Conservation (phyloP, 2,888 invertebrate species). For the Gastrophysa polygoni region DNA sequence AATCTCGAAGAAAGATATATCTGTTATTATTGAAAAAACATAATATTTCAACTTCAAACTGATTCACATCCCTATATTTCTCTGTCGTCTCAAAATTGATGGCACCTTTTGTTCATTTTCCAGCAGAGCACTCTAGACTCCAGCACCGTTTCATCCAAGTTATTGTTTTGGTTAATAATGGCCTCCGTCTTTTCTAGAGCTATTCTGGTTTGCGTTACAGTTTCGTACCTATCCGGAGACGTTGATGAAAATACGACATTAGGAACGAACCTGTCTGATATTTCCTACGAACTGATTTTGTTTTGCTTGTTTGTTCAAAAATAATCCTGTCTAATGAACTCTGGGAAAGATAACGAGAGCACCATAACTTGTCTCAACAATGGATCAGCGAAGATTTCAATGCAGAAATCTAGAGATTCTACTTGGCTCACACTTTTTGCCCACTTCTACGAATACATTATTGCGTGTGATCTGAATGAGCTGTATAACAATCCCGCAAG, state of each 20-base stretch:
- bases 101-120: conserved; percentile 1
- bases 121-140: not conserved
- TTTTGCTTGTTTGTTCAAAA: too few species aligned
- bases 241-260: not conserved
- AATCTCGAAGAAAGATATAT: not conserved
- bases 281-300: too few species aligned
- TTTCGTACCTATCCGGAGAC: not conserved
- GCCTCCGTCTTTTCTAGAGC: not conserved
- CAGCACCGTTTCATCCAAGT: not conserved
- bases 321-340: too few species aligned
- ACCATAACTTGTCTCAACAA: too few species aligned
- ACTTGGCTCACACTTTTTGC: too few species aligned
- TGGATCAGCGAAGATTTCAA: too few species aligned
- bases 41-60: not conserved
- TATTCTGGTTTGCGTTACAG: not conserved
- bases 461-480: too few species aligned
- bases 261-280: too few species aligned
- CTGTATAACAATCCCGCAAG: too few species aligned
- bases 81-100: not conserved
- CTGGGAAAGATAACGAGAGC: too few species aligned
- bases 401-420: too few species aligned
- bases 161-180: conserved; percentile 14
- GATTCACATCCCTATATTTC: not conserved
- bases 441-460: too few species aligned
- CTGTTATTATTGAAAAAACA: not conserved